These are phyloP conservation scores for Papilio xuthus DNA, from an alignment of 1,140 invertebrate genomes.

Conservation along the genomic window DNA sequence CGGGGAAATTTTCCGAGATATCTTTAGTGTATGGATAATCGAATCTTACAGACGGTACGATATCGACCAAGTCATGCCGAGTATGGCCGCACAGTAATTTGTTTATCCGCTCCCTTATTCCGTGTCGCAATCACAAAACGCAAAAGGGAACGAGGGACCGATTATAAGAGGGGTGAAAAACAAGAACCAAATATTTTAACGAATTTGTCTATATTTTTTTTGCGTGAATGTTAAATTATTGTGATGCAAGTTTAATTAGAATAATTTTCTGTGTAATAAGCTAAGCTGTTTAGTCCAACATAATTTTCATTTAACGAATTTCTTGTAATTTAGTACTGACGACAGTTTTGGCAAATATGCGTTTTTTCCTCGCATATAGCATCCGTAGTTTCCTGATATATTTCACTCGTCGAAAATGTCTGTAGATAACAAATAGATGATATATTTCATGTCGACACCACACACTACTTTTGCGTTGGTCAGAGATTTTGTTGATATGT, in stretches of 20 bases:
- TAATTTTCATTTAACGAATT: background rate
- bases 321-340: constrained; percentile 39
- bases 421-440: constrained; percentile 14
- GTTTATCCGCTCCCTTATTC: constrained; percentile 30
- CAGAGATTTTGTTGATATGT: background rate
- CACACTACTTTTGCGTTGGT: constrained; percentile 20
- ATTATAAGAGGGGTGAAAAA: constrained; percentile 24
- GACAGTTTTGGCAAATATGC: constrained; percentile 39
- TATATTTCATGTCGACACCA: constrained; percentile 27
- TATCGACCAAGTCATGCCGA: constrained; percentile 4
- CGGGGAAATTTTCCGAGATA: constrained; percentile 37
- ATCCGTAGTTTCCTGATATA: constrained; percentile 9
- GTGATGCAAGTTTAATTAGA: no score
- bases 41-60: background rate
- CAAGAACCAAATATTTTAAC: background rate
- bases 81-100: constrained; percentile 21
- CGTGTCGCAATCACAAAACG: constrained; percentile 21
- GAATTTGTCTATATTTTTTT: no score
- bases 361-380: constrained; percentile 17
- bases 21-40: constrained; percentile 10
- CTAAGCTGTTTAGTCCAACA: background rate
- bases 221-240: background rate
- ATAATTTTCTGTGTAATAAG: no score
- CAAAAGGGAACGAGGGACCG: constrained; percentile 17
- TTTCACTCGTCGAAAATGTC: constrained; percentile 14